phyloP scores from a whole-genome alignment of 2,888 invertebrate species.

The Parascotia fuliginaria region DNA sequence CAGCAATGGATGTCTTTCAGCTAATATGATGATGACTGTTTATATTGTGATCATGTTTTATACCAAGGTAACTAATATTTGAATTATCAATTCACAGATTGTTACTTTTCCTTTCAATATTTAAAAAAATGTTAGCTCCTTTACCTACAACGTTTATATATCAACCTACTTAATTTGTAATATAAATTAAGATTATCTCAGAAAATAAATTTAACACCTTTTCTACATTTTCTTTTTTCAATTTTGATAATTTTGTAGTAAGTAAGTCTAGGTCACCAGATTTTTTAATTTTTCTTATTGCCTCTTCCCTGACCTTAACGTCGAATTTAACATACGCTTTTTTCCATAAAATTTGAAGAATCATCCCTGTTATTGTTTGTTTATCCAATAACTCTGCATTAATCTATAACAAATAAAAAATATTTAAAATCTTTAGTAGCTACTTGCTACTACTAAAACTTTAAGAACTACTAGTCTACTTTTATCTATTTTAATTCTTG shows the following conservation, averaged over 20 bases:
- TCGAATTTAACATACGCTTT: constrained; percentile 67
- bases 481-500: too few species aligned
- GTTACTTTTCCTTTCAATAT: neutral
- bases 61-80: too few species aligned
- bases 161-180: constrained; percentile 40
- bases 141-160: too few species aligned
- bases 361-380: constrained; percentile 70
- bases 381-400: constrained; percentile 49
- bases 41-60: too few species aligned
- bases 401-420: constrained; percentile 42
- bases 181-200: constrained; percentile 66
- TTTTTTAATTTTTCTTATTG: constrained; percentile 61
- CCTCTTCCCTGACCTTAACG: constrained; percentile 59
- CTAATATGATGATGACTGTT: too few species aligned
- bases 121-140: too few species aligned
- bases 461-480: too few species aligned
- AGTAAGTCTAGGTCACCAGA: constrained; percentile 66
- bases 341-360: constrained; percentile 72
- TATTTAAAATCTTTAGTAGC: neutral
- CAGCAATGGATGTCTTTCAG: too few species aligned
- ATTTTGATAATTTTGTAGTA: constrained; percentile 56
- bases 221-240: constrained; percentile 64
- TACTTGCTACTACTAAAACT: too few species aligned
- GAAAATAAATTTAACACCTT: constrained; percentile 61
- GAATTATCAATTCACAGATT: too few species aligned